Evolutionary conservation across 2,888 invertebrate species (phyloP), one percentile per base, ranked within the genome.

Genomic region (Trissolcus japonicus): DNA sequence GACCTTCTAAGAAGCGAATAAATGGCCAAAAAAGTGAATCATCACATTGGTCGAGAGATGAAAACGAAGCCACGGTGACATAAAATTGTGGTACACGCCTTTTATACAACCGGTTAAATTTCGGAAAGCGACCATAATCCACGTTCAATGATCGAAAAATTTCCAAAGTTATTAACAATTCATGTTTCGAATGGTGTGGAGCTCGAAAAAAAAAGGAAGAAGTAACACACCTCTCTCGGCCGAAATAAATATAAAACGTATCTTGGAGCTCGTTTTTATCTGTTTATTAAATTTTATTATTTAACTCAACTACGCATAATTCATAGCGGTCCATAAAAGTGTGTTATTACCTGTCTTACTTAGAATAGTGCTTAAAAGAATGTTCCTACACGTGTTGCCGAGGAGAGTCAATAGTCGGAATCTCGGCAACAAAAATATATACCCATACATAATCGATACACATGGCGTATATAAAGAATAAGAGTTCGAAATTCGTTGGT

Each of bases 291-390:
- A 68, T 77, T 72, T 77, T 77, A 72, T 72, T 77, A 77, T 77
- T 72, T 55, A 62, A 67, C 53, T 59, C 67, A 67, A 67, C 62
- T 72, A 50, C 67, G 48, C 67, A 76, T 76, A 76, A 62, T 67
- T 72, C 76, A 76, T 46, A 21, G 35, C 59, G 76, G 72, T 72
- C 76, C 72, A 76, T 76, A 76, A 76, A 76, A 76, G 67, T 72
- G 76, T 76, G 63, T 76, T 76, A 76, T 76, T 76, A 76, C 76
- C 76, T 76, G 76, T 76, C 71, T 71, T 76, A 71, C 76, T 76
- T 57, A 67, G 72, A 76, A 76, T 50, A 63, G 67, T 63, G 67
- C 63, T 72, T 76, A 66, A 76, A 72, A 67, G 72, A 67, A 76
- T 67, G 61, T 76, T 43, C 46, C 61, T 67, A 61, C 71, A 67